phyloP scores from a whole-genome alignment of 2,797 vertebrate species.

The Acanthurus tractus region DNA sequence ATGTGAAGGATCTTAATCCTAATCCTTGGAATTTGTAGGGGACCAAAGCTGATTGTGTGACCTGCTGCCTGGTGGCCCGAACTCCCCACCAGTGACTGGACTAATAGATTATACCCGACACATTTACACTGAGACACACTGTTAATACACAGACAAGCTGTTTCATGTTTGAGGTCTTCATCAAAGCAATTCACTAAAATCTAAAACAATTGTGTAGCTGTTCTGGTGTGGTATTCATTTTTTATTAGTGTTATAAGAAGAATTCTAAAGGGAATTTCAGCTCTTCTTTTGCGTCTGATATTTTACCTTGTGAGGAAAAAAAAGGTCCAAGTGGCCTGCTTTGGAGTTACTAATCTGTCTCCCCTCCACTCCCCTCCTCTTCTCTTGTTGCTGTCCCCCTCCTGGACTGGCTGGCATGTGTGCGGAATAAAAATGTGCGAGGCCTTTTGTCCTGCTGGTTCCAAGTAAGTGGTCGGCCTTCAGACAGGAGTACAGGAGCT shows the following conservation, averaged over 20 bases:
- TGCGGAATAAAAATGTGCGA: slow-evolving; percentile 81
- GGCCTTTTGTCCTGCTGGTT: slow-evolving; percentile 75
- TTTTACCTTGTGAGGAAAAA: slow-evolving; percentile 25
- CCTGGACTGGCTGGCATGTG: slow-evolving; percentile 70
- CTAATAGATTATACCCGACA: slow-evolving; percentile 29
- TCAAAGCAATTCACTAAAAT: background rate
- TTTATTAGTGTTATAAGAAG: background rate
- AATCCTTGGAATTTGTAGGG: slow-evolving; percentile 71
- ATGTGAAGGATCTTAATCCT: slow-evolving; percentile 73
- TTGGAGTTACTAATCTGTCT: slow-evolving; percentile 58
- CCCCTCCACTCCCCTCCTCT: slow-evolving; percentile 29
- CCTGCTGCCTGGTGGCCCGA: slow-evolving; percentile 35
- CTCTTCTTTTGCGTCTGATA: background rate
- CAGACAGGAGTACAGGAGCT: slow-evolving; percentile 51
- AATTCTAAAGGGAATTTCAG: background rate
- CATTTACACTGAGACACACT: background rate
- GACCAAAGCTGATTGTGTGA: slow-evolving; percentile 72
- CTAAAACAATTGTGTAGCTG: background rate
- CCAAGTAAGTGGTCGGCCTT: slow-evolving; percentile 43
- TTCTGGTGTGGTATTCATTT: background rate
- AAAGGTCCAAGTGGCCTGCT: slow-evolving; percentile 27
- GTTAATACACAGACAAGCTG: background rate
- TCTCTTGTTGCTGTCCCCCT: slow-evolving; percentile 65
- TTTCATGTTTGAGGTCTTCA: background rate
- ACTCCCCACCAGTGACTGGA: slow-evolving; percentile 15